These are phyloP conservation scores for Lasioglossum villosulum DNA, from an alignment of 2,888 invertebrate genomes.

Conservation along the genomic window DNA sequence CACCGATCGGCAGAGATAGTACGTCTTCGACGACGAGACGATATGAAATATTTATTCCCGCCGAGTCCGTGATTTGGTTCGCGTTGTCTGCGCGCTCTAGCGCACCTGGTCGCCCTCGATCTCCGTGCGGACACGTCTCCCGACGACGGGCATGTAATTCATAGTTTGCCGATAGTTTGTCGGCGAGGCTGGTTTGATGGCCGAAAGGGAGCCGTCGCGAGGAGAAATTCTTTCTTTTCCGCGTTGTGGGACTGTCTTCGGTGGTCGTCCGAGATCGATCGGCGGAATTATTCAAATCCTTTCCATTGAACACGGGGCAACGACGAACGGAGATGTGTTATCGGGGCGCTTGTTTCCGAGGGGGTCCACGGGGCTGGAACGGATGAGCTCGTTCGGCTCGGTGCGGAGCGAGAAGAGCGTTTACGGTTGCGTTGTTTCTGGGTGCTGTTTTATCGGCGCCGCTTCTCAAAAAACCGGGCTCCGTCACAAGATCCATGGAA, in stretches of 20 bases:
- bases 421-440: conserved; percentile 31
- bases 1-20: conserved; percentile 20
- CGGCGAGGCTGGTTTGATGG: conserved; percentile 11
- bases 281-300: conserved; percentile 38
- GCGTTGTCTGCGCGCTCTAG: neutral
- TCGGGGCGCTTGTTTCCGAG: conserved; percentile 14
- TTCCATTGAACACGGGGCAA: neutral
- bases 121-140: neutral
- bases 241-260: neutral
- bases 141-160: conserved; percentile 23
- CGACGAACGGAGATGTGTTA: conserved; percentile 30
- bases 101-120: conserved; percentile 13
- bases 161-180: conserved; percentile 39
- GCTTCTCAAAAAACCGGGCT: conserved; percentile 25
- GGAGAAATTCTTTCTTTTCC: neutral
- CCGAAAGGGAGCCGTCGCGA: neutral
- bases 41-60: conserved; percentile 59
- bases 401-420: neutral
- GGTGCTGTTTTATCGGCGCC: conserved; percentile 29
- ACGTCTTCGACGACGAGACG: conserved; percentile 25
- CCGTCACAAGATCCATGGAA: conserved; percentile 45
- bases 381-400: conserved; percentile 6
- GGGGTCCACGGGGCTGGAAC: neutral
- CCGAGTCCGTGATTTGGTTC: conserved; percentile 43
- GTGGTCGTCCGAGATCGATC: conserved; percentile 21